Evolutionary conservation across 2,888 invertebrate genomes (phyloP).

Genomic region (Lepidochrysops patricia): DNA sequence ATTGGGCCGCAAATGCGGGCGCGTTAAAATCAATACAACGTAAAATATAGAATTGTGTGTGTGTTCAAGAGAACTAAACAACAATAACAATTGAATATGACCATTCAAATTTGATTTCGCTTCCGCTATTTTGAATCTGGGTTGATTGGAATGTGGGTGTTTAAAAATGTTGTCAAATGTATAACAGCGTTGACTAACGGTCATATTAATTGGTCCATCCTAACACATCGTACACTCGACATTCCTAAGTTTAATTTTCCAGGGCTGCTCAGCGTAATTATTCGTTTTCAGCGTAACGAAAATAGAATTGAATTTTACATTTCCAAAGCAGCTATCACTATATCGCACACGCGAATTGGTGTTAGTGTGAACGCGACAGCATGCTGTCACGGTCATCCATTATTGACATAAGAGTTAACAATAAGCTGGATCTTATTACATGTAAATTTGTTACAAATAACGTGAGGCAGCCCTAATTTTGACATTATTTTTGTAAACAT

Average conservation of each 20-base stretch:
- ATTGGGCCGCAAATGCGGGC: neutral
- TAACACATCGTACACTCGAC: constrained; percentile 12
- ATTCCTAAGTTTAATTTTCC: neutral
- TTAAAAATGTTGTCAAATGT: constrained; percentile 16
- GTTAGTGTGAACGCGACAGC: too few relatives aligned
- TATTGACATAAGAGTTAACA: neutral
- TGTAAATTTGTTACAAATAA: neutral
- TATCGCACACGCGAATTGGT: too few relatives aligned
- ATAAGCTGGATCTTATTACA: neutral
- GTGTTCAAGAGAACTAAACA: neutral
- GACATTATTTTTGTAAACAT: constrained; percentile 1
- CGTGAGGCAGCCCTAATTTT: constrained; percentile 8
- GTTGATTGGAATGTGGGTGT: constrained; percentile 2
- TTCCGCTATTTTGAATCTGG: neutral
- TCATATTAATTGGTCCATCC: constrained; percentile 8
- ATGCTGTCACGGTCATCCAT: too few relatives aligned
- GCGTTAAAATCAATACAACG: too few relatives aligned
- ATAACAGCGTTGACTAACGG: constrained; percentile 15
- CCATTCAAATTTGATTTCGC: neutral
- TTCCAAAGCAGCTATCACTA: too few relatives aligned
- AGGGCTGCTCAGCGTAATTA: constrained; percentile 5
- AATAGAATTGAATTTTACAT: too few relatives aligned
- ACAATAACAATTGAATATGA: neutral
- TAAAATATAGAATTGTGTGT: neutral
- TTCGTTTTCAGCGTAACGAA: neutral